A percentile compares a stretch with the other conserved stretches of the same genome.
phyloP scores from a whole-genome alignment of 2,888 invertebrate species.

The Sthenelais limicola region DNA sequence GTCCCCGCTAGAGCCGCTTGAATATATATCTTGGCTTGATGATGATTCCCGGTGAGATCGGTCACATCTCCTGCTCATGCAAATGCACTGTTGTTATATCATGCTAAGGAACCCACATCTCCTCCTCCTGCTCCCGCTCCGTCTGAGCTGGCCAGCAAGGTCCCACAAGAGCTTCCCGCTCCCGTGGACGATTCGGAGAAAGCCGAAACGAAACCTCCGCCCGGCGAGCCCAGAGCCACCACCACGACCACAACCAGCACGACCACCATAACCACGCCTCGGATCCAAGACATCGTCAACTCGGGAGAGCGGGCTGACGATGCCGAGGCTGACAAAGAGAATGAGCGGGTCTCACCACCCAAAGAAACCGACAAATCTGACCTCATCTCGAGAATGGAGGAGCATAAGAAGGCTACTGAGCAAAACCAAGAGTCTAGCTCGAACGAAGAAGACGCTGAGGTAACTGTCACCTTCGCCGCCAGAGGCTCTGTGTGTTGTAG shows the following conservation, averaged over 20 bases:
- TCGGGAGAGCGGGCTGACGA: constrained; percentile 9
- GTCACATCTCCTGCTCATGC: too few species aligned
- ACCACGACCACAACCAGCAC: neutral
- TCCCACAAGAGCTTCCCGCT: neutral
- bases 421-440: constrained; percentile 30
- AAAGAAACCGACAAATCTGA: neutral
- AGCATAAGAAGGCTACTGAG: constrained; percentile 22
- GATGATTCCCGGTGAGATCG: too few species aligned
- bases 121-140: constrained; percentile 1
- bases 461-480: constrained; percentile 18
- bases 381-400: constrained; percentile 18
- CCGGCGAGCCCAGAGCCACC: neutral
- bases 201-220: constrained; percentile 26
- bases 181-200: constrained; percentile 12
- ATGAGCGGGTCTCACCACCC: constrained; percentile 9
- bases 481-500: too few species aligned
- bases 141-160: too few species aligned
- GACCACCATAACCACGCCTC: constrained; percentile 32
- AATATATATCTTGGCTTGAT: too few species aligned
- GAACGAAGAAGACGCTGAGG: constrained; percentile 19
- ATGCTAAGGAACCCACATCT: constrained; percentile 21
- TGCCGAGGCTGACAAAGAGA: constrained; percentile 42
- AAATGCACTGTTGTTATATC: too few species aligned
- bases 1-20: too few species aligned
- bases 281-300: constrained; percentile 42